phyloP scores from a whole-genome alignment of 2,797 vertebrate genomes.

The Mycteria americana region DNA sequence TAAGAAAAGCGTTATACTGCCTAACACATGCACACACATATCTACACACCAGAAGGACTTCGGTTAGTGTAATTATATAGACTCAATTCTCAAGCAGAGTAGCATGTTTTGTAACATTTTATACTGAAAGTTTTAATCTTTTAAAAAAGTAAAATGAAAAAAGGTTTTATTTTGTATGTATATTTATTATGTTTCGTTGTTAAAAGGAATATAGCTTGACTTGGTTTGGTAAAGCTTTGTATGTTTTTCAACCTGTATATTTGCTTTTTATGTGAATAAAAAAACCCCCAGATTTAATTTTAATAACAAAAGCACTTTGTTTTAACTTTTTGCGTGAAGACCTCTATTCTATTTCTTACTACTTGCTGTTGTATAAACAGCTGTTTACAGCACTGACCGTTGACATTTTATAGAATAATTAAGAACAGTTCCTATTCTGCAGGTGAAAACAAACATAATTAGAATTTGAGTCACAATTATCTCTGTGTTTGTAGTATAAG shows the following conservation, averaged over 20 bases:
- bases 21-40: accelerated
- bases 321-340: not conserved
- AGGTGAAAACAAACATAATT: not conserved
- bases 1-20: not conserved
- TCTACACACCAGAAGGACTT: not conserved
- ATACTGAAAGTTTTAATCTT: not conserved
- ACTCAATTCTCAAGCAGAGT: not conserved
- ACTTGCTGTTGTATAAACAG: not conserved
- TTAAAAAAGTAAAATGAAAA: not conserved
- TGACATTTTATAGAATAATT: not conserved
- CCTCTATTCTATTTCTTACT: not conserved
- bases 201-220: not conserved
- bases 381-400: accelerated
- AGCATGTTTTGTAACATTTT: not conserved
- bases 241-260: not conserved
- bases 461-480: not conserved
- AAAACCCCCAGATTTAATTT: not conserved
- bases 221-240: not conserved
- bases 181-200: conserved; percentile 44
- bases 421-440: not conserved
- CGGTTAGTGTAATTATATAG: not conserved
- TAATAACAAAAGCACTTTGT: not conserved
- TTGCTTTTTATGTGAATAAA: conserved; percentile 22
- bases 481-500: not conserved
- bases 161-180: not conserved